Conservation (phyloP, 2,888 invertebrate genomes). For the Thumatha senex region DNA sequence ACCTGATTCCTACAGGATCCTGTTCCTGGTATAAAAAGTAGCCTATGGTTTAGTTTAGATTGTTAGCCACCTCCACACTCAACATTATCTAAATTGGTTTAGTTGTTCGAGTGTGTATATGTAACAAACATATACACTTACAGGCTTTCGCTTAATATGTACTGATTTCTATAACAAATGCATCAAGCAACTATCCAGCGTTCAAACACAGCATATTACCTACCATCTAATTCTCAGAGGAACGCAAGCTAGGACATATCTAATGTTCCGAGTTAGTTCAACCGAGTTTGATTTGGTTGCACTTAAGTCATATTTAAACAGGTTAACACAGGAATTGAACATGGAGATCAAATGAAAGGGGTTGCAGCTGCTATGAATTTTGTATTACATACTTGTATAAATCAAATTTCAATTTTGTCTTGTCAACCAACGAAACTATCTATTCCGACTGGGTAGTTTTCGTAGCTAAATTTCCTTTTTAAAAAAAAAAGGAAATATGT, state of each 20-base stretch:
- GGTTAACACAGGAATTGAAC: constrained; percentile 21
- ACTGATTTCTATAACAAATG: no score
- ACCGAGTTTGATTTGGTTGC: constrained; percentile 58
- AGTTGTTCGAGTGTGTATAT: no score
- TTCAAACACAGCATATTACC: constrained; percentile 42
- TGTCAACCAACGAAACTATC: background rate
- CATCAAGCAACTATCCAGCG: constrained; percentile 12
- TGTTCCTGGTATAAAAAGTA: no score
- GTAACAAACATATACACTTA: no score
- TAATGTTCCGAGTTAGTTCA: constrained; percentile 50
- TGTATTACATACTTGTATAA: background rate
- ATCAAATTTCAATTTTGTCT: background rate
- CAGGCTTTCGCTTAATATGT: no score
- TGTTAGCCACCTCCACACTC: no score
- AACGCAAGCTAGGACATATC: constrained; percentile 38
- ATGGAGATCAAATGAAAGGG: constrained; percentile 19
- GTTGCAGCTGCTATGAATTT: background rate
- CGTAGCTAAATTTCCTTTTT: no score
- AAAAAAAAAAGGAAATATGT: no score
- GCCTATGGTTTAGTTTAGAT: no score
- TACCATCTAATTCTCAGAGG: constrained; percentile 55
- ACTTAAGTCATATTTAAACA: constrained; percentile 39
- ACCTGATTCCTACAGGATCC: no score
- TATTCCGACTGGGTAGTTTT: no score
- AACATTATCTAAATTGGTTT: no score